These are phyloP conservation scores for Parnassius orleans DNA, from an alignment of 2,888 invertebrate species.

Conservation along the genomic window DNA sequence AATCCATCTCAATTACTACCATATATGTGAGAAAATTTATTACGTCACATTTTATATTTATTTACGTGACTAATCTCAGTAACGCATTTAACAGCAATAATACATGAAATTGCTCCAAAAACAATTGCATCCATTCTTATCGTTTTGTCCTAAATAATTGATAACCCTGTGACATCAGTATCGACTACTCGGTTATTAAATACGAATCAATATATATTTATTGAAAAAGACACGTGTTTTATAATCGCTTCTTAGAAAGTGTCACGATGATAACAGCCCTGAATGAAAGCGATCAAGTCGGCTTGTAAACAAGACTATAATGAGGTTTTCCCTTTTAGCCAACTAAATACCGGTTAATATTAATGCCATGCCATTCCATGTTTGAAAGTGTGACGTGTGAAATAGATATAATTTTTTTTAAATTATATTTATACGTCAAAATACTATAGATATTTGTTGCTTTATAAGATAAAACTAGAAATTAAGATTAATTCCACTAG, in stretches of 20 bases:
- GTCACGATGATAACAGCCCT: slow-evolving; percentile 2
- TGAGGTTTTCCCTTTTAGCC: slow-evolving; percentile 18
- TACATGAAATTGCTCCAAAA: neutral
- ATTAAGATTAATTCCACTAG: no score
- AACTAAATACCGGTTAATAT: slow-evolving; percentile 14
- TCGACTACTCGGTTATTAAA: neutral
- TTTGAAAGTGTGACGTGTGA: slow-evolving; percentile 23
- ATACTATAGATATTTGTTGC: no score
- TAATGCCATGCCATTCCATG: no score
- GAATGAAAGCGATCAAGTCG: slow-evolving; percentile 20
- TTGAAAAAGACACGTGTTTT: slow-evolving; percentile 10
- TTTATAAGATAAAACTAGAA: no score
- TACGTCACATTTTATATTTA: no score
- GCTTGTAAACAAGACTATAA: slow-evolving; percentile 12
- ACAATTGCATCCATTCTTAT: slow-evolving; percentile 17
- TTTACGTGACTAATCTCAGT: neutral
- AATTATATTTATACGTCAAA: neutral
- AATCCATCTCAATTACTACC: no score
- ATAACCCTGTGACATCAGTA: slow-evolving; percentile 5
- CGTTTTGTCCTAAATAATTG: slow-evolving; percentile 8
- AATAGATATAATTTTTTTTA: neutral
- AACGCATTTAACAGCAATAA: neutral
- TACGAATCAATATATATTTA: slow-evolving; percentile 10
- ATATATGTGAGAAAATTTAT: no score
- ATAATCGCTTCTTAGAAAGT: slow-evolving; percentile 13